Conservation (phyloP, 1,140 invertebrate species). For the Babylonia areolata region DNA sequence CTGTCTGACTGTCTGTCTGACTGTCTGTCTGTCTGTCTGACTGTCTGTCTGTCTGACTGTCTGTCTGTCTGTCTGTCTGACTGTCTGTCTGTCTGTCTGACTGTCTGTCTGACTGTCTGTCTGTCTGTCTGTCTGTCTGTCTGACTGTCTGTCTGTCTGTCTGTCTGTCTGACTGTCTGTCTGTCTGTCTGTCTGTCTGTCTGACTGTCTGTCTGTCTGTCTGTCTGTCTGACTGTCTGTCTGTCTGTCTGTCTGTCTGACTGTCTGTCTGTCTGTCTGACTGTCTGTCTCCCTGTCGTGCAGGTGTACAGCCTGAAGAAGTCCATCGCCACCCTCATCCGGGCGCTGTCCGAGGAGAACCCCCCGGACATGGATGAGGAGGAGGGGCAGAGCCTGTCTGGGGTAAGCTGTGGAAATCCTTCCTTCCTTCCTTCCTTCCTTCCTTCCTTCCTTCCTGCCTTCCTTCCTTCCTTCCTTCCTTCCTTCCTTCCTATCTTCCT, state of each 20-base stretch:
- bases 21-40: too few species aligned
- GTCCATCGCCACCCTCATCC: slow-evolving; percentile 61
- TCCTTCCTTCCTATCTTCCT: not conserved
- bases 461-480: not conserved
- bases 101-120: not conserved
- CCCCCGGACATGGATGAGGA: slow-evolving; percentile 45
- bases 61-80: not conserved
- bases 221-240: not conserved
- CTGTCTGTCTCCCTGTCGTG: not conserved
- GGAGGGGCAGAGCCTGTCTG: slow-evolving; percentile 1
- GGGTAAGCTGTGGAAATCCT: slow-evolving; percentile 17
- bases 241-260: too few species aligned
- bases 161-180: not conserved
- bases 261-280: not conserved
- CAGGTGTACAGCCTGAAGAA: slow-evolving; percentile 63
- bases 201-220: not conserved
- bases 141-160: not conserved
- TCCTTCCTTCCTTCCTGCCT: not conserved
- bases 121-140: not conserved
- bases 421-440: not conserved
- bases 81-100: too few species aligned
- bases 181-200: slow-evolving; percentile 4
- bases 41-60: too few species aligned
- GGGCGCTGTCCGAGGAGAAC: slow-evolving; percentile 65
- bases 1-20: too few species aligned